These are phyloP conservation scores for Hanleya hanleyi DNA, from an alignment of 2,888 invertebrate species.

Conservation along the genomic window DNA sequence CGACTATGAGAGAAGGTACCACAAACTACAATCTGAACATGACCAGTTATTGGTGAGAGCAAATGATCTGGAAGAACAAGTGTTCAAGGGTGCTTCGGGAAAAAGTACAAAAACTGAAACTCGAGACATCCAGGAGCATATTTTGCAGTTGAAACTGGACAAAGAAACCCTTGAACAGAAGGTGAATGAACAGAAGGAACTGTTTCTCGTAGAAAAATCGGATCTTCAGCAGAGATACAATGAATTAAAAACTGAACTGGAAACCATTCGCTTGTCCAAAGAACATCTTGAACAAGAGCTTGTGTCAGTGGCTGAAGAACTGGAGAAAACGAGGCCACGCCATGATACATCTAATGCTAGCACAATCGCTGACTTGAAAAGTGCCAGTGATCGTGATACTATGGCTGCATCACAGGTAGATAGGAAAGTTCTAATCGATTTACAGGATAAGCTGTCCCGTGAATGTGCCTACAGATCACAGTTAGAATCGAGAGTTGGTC, in stretches of 20 bases:
- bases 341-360: background rate
- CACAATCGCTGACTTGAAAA: background rate
- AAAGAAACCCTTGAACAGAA: conserved; percentile 33
- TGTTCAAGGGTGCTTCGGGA: background rate
- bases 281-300: conserved; percentile 27
- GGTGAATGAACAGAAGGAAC: conserved; percentile 33
- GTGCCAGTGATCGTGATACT: too few relatives aligned
- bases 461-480: background rate
- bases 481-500: background rate
- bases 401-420: too few relatives aligned
- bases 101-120: background rate
- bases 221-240: conserved; percentile 29
- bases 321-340: conserved; percentile 28
- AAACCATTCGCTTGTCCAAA: conserved; percentile 7
- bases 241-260: conserved; percentile 5
- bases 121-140: background rate
- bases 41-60: background rate
- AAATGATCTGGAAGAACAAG: background rate
- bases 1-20: background rate
- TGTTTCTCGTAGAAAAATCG: conserved; percentile 37
- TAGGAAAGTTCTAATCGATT: too few relatives aligned
- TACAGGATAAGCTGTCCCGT: background rate
- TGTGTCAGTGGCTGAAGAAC: conserved; percentile 35
- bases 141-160: conserved; percentile 21
- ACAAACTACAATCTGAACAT: background rate